Conservation (phyloP, 2,797 vertebrate genomes). For the Enteromius thamalakanensis region DNA sequence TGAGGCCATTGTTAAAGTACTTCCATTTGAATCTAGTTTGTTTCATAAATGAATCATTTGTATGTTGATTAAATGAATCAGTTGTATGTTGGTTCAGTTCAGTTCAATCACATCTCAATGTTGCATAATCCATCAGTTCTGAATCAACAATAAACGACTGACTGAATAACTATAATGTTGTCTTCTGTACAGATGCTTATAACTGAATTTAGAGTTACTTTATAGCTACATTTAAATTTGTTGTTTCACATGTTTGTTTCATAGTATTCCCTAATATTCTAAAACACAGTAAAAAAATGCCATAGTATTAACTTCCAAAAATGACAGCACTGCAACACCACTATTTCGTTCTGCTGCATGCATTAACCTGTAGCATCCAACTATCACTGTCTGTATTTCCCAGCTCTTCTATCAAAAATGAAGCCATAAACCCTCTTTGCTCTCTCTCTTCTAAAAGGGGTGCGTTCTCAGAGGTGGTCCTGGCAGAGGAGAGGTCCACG, state of each 20-base stretch:
- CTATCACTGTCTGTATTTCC: not conserved
- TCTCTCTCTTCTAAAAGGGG: conserved; percentile 76
- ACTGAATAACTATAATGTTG: not conserved
- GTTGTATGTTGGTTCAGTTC: not conserved
- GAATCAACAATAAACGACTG: not conserved
- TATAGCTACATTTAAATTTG: not conserved
- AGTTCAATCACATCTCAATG: not conserved
- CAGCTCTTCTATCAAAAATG: not conserved
- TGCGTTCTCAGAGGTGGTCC: conserved; percentile 94
- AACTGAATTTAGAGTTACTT: not conserved
- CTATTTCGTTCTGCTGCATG: not conserved
- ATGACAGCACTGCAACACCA: not conserved
- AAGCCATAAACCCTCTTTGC: not conserved
- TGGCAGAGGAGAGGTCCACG: conserved; percentile 90
- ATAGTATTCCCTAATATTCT: not conserved
- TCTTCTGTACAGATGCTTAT: not conserved
- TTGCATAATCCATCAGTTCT: not conserved
- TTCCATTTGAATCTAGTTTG: not conserved
- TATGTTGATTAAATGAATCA: not conserved
- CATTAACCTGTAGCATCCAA: not conserved
- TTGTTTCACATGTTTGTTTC: no score
- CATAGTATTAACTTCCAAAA: not conserved
- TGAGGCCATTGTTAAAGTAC: no score
- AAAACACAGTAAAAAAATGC: not conserved
- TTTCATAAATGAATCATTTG: not conserved